A percentile compares a stretch with the other conserved stretches of the same genome.
Conservation (phyloP, 2,113 vertebrate species). For the Calidris pygmaea region DNA sequence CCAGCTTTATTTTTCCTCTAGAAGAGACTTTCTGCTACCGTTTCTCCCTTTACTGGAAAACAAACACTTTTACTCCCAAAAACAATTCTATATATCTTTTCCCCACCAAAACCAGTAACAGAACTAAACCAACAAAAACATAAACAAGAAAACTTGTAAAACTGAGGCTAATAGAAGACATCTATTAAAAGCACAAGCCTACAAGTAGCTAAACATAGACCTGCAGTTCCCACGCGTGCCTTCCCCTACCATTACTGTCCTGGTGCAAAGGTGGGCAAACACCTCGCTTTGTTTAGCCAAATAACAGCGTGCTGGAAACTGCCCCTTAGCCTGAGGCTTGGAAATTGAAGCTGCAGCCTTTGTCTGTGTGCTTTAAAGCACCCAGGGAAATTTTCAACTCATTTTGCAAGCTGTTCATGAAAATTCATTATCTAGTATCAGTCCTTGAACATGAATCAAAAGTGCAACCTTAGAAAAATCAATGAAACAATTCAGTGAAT, state of each 20-base stretch:
- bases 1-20: background rate
- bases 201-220: background rate
- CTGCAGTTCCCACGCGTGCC: accelerated
- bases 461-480: background rate
- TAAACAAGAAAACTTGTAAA: background rate
- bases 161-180: background rate
- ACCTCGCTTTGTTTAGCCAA: background rate
- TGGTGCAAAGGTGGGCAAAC: background rate
- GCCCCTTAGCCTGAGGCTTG: no score
- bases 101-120: background rate
- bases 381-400: background rate
- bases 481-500: background rate
- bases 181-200: background rate
- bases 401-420: accelerated
- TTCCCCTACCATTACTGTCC: background rate
- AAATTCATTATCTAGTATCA: background rate
- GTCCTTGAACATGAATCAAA: background rate
- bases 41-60: background rate
- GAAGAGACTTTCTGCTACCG: background rate
- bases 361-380: background rate
- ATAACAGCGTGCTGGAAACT: background rate
- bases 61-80: background rate
- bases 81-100: background rate
- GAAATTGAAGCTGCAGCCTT: background rate
- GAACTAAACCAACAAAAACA: background rate